A percentile compares a stretch with the other conserved stretches of the same genome.
Conservation (phyloP, 2,113 vertebrate species). For the Rostratula benghalensis region DNA sequence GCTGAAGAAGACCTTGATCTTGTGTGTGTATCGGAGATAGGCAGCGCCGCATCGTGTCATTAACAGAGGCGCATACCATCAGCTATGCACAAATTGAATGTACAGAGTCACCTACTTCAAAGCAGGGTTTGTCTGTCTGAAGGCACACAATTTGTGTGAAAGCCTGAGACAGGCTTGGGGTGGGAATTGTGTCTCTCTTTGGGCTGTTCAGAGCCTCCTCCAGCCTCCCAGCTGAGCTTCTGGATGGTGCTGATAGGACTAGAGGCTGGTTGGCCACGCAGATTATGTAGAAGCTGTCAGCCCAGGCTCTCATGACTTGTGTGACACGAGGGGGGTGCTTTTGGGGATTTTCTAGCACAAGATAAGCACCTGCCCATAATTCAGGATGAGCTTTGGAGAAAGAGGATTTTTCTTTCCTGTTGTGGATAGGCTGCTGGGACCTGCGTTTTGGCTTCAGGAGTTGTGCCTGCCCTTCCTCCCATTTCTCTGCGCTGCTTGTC, state of each 20-base stretch:
- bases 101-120: neutral
- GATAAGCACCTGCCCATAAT: neutral
- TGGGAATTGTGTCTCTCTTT: neutral
- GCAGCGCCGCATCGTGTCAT: neutral
- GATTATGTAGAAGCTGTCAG: slow-evolving; percentile 37
- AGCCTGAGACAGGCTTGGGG: neutral
- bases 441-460: neutral
- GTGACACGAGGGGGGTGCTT: neutral
- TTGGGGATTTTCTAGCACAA: neutral
- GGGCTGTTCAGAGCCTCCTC: neutral
- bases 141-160: neutral
- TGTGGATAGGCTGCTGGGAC: neutral
- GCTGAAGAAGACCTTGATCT: slow-evolving; percentile 9
- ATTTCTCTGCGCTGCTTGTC: neutral
- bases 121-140: slow-evolving; percentile 9
- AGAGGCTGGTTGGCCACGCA: neutral
- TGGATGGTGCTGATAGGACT: slow-evolving; percentile 41
- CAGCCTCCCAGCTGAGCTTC: neutral
- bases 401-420: neutral
- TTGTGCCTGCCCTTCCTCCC: neutral
- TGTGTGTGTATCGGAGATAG: neutral
- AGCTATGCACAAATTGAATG: neutral
- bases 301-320: neutral
- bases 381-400: neutral
- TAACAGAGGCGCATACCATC: neutral